These are phyloP conservation scores for Ceratotherium simum DNA, from an alignment of 2,113 vertebrate genomes.

Conservation along the genomic window DNA sequence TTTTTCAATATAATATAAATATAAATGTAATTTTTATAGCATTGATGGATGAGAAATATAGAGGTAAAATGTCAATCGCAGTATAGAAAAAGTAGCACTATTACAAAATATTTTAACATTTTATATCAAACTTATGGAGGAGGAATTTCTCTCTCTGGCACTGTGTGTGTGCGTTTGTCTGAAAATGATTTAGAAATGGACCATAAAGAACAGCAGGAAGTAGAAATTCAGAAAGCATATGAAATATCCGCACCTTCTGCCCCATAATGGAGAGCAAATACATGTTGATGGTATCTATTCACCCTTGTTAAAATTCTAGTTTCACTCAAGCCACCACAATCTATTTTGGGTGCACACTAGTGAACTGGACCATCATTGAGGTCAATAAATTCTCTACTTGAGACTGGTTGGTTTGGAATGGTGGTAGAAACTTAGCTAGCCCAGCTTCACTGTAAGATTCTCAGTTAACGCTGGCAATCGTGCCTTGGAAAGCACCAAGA, in stretches of 20 bases:
- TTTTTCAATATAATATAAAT: not conserved
- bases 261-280: not conserved
- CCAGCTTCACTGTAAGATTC: not conserved
- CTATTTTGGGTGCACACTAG: not conserved
- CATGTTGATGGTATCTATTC: not conserved
- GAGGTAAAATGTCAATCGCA: not conserved
- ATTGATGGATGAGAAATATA: not conserved
- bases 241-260: not conserved
- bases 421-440: not conserved
- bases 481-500: not conserved
- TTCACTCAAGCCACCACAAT: not conserved
- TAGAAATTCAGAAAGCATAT: not conserved
- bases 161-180: too few relatives aligned
- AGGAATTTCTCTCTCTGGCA: not conserved
- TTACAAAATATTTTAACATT: not conserved
- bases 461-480: not conserved
- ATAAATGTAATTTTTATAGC: not conserved
- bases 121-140: not conserved
- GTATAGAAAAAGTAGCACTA: not conserved
- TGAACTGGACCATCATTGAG: not conserved
- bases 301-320: not conserved
- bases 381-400: not conserved
- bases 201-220: not conserved
- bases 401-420: not conserved
- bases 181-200: not conserved